Base-by-base conservation (phyloP, 2,113 vertebrate species). In the Entomyzon cyanotis region DNA sequence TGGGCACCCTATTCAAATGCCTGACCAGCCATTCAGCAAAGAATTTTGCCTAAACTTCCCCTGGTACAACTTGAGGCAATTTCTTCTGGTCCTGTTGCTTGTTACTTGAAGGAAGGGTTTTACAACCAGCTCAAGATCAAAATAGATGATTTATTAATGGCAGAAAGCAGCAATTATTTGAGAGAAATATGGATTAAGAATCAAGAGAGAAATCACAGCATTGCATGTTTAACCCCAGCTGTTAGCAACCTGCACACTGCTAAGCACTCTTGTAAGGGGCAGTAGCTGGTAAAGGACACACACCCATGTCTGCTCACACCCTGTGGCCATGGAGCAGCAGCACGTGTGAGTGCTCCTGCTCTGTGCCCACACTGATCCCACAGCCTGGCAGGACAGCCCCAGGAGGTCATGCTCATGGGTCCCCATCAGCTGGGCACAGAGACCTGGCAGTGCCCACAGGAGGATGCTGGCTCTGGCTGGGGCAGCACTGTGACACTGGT, bases 281-380 rank as follows among this genome's bases (percentile, higher is more conserved):
- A 68, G 42, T 5, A 15, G 27, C 21, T 23, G 25, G 25, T 9
- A 42, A 35, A 15, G 56, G 46, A 50, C 50, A 49, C 52, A 56
- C 28, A 15, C 24, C 9, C 50, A 19, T 3, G 41, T 10, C 50
- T 2, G 4, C 55, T 42, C 25, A 27, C 5, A 15, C 1, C 14
- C 19, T 30, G 30, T 25, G 46, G 18, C 15, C 11, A 0, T 5
- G 37, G 16, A 16, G 47, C 23, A 47, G 28, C 31, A 55, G 50
- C 35, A 83, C 7, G 2, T 8, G 7, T 20, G 41, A 17, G 44
- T 49, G 13, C 6, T 76, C 10, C 59, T 59, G 28, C 37, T 41
- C 15, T 31, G 2, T 63, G 23, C 27, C 37, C 52, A 28, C 56
- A 8, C 5, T 0, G 0, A 31, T n/a, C 10, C 28, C 46, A 68